These are phyloP conservation scores for Cheilosia soror DNA, from an alignment of 2,888 invertebrate genomes.

Conservation along the genomic window DNA sequence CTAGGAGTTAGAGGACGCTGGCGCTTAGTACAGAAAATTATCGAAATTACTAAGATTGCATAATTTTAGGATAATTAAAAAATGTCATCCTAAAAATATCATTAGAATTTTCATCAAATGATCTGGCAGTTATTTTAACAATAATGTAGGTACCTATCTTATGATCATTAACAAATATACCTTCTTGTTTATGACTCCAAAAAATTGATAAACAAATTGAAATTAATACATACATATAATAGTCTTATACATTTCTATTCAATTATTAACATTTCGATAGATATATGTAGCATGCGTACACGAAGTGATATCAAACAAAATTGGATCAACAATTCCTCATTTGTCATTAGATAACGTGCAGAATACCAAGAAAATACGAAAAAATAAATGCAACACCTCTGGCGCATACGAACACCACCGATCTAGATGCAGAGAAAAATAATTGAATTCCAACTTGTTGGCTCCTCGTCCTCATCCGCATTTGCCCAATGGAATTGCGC, in stretches of 20 bases:
- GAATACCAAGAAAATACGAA: not conserved
- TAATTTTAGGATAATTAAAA: conserved; percentile 39
- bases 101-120: not conserved
- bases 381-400: not conserved
- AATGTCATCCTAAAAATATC: conserved; percentile 13
- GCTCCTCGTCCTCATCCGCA: too few species aligned
- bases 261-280: not conserved
- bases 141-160: not conserved
- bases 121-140: not conserved
- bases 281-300: conserved; percentile 5
- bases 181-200: not conserved
- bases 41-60: conserved; percentile 2
- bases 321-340: not conserved
- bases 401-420: not conserved
- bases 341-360: not conserved
- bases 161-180: not conserved
- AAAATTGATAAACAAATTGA: not conserved
- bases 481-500: not conserved
- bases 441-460: conserved; percentile 4
- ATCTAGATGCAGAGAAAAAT: not conserved
- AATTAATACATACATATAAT: not conserved
- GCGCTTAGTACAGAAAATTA: not conserved
- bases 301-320: conserved; percentile 9
- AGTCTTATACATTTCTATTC: not conserved
- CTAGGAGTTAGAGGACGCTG: conserved; percentile 16